phyloP scores from a whole-genome alignment of 1,140 invertebrate genomes.

The Drosophila parvula region DNA sequence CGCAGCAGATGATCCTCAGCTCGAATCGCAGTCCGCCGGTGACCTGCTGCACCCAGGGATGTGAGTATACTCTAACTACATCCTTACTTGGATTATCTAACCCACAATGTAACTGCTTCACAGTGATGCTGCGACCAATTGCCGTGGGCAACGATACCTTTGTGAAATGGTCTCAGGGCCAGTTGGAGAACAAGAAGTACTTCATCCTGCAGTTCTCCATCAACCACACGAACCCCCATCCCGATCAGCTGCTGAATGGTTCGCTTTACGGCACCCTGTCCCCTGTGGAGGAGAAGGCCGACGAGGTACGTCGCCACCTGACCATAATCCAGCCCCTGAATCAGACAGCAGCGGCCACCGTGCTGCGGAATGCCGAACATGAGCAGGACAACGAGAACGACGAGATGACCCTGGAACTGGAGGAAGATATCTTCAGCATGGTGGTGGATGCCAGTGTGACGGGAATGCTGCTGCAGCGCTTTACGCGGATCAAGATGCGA shows the following conservation, averaged over 20 bases:
- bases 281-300: constrained; percentile 60
- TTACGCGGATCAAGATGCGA: constrained; percentile 73
- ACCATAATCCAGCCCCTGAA: constrained; percentile 60
- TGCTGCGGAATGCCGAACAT: constrained; percentile 64
- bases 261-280: constrained; percentile 58
- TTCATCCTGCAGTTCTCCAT: constrained; percentile 80
- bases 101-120: neutral
- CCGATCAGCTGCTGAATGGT: constrained; percentile 54
- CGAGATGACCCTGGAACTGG: constrained; percentile 60
- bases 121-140: constrained; percentile 74
- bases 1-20: constrained; percentile 72
- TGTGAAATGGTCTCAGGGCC: constrained; percentile 77
- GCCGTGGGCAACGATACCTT: constrained; percentile 75
- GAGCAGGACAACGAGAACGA: constrained; percentile 69
- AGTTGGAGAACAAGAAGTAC: constrained; percentile 75
- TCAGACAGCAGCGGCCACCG: constrained; percentile 45
- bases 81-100: neutral
- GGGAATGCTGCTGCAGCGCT: constrained; percentile 75
- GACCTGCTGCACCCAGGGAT: constrained; percentile 79
- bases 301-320: constrained; percentile 68
- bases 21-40: constrained; percentile 71
- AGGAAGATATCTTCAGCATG: constrained; percentile 74
- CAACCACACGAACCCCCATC: constrained; percentile 77
- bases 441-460: constrained; percentile 78
- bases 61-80: constrained; percentile 55